Evolutionary conservation across 2,797 vertebrate genomes (phyloP).

Genomic region (Vipera ursinii): DNA sequence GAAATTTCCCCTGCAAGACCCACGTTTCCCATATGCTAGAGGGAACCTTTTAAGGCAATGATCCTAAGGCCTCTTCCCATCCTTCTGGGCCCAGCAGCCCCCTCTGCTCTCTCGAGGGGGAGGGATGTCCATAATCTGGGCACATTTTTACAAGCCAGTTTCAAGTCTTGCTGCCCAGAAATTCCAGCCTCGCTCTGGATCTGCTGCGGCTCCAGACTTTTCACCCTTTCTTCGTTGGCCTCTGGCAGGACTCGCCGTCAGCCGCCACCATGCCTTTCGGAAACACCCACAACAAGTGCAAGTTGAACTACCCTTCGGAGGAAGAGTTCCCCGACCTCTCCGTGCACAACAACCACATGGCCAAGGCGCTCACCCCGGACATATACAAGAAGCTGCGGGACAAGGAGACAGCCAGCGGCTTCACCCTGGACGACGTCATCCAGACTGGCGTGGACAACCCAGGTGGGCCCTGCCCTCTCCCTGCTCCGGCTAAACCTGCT

Average conservation of each 20-base stretch:
- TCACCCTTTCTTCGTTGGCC: not conserved
- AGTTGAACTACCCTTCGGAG: constrained; percentile 81
- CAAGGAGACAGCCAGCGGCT: constrained; percentile 90
- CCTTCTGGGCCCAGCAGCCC: not conserved
- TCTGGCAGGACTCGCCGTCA: constrained; percentile 64
- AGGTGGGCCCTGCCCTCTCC: constrained; percentile 65
- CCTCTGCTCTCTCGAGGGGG: not conserved
- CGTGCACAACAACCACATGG: constrained; percentile 94
- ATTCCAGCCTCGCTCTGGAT: not conserved
- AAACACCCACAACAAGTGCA: constrained; percentile 89
- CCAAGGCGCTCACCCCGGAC: constrained; percentile 82
- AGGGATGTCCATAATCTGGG: not conserved
- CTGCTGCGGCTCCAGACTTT: fast-evolving
- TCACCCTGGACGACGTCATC: constrained; percentile 88
- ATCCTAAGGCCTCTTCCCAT: not conserved
- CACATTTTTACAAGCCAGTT: not conserved
- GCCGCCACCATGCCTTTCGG: constrained; percentile 80
- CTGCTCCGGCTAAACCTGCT: fast-evolving
- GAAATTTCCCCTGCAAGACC: not conserved
- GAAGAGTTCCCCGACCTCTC: constrained; percentile 88
- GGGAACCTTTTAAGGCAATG: not conserved
- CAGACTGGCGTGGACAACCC: constrained; percentile 95
- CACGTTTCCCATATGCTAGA: not conserved
- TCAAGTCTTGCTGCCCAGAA: not conserved
- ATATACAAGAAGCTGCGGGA: constrained; percentile 84